Base-by-base conservation (phyloP, 2,888 invertebrate species). In the Ctenicera cuprea region DNA sequence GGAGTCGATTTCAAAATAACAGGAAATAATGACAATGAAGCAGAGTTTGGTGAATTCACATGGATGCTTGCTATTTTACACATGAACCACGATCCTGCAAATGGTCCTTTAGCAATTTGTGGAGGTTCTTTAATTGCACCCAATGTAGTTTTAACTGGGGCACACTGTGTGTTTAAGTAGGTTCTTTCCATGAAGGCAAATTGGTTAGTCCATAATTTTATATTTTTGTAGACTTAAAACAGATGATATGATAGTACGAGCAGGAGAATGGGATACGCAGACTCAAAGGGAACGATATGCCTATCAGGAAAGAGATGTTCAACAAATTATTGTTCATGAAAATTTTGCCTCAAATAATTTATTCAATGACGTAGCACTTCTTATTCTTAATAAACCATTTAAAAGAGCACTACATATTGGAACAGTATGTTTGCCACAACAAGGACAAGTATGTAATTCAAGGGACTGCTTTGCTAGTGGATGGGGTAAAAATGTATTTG, bases 181-280 rank as follows among this genome's bases (percentile, higher is more conserved):
- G 86, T 83, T 45, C 62, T 41, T 54, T 38, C n/a, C 48, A 16
- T 16, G 22, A 50, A 50, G 1, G 8, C 7, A 33, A 9, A 9
- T 9, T 33, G 33, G 7, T 9, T 33, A 9, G 9, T 33, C 5
- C 33, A 1, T 5, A 33, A 45, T n/a, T n/a, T 30, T 43, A 9
- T 59, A 8, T 67, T 41, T 48, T 26, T 61, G n/a, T 52, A 79
- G 78, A 9, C 45, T 62, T 16, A 78, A 76, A 64, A 61, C 74
- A 16, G 43, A 54, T 3, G 82, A 82, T 14, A 67, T 84, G 38
- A 88, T 88, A 79, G 87, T 92, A 1, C 88, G 95, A 2, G 92
- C 94, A 0, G 95, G 95, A 0, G 95, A 95, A 85, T 95, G 95
- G 95, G 95, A 95, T 86, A 93, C 95, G 0, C 94, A 94, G 85